Percentiles rank a stretch among this genome's conserved stretches.
These are phyloP conservation scores for Nudaria mundana DNA, from an alignment of 2,888 invertebrate genomes.

Conservation along the genomic window DNA sequence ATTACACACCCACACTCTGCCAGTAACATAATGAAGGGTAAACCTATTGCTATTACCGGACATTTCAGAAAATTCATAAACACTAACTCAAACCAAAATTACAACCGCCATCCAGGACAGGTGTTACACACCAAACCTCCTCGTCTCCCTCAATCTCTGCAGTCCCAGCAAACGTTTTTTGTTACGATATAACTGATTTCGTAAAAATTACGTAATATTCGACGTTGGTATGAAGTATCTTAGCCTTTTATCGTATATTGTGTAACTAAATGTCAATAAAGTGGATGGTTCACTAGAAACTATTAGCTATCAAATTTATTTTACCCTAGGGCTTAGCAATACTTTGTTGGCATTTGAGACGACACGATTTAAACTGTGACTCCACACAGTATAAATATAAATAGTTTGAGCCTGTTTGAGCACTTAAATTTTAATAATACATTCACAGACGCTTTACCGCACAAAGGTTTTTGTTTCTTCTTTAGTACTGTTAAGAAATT, in stretches of 20 bases:
- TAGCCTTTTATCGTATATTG: conserved; percentile 20
- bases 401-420: conserved; percentile 18
- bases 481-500: neutral
- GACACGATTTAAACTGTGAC: conserved; percentile 33
- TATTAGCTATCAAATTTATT: conserved; percentile 17
- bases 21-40: too few relatives aligned
- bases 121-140: too few relatives aligned
- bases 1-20: too few relatives aligned
- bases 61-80: too few relatives aligned
- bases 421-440: conserved; percentile 15
- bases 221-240: conserved; percentile 9
- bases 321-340: conserved; percentile 16
- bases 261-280: conserved; percentile 26
- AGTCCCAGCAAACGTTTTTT: too few relatives aligned
- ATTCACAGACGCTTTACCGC: conserved; percentile 2
- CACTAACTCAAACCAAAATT: too few relatives aligned
- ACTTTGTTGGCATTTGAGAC: conserved; percentile 39
- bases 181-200: too few relatives aligned
- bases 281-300: conserved; percentile 15
- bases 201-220: neutral
- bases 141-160: too few relatives aligned
- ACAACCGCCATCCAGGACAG: too few relatives aligned
- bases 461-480: conserved; percentile 2
- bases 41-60: too few relatives aligned
- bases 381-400: conserved; percentile 25